Conservation (phyloP, 2,113 vertebrate species). For the Sitta europaea region DNA sequence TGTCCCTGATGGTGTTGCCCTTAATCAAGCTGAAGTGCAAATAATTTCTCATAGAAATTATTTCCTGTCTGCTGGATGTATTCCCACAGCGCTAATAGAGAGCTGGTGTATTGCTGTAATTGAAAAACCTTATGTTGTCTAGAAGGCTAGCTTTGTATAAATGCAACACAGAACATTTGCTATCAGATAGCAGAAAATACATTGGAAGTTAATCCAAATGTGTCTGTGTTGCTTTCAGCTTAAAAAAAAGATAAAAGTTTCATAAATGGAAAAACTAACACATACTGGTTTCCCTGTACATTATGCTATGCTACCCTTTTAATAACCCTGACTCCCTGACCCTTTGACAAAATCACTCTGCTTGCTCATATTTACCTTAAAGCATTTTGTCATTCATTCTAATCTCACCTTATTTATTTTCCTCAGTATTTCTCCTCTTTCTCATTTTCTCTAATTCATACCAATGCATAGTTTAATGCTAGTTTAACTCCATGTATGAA, state of each 20-base stretch:
- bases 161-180: neutral
- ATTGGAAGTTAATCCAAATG: neutral
- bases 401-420: neutral
- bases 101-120: neutral
- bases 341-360: neutral
- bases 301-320: neutral
- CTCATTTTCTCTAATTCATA: neutral
- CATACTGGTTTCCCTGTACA: neutral
- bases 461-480: neutral
- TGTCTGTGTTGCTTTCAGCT: neutral
- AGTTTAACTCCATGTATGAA: neutral
- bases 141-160: neutral
- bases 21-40: conserved; percentile 10
- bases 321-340: neutral
- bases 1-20: neutral
- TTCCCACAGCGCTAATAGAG: conserved; percentile 17
- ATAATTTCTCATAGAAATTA: conserved; percentile 10
- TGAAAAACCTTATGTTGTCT: neutral
- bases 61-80: neutral
- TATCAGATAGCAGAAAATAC: neutral
- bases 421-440: neutral
- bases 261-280: neutral
- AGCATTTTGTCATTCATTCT: neutral
- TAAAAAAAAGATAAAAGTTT: neutral
- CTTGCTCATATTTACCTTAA: neutral